Conservation (phyloP, 2,113 vertebrate species). For the Hypanus sabinus region DNA sequence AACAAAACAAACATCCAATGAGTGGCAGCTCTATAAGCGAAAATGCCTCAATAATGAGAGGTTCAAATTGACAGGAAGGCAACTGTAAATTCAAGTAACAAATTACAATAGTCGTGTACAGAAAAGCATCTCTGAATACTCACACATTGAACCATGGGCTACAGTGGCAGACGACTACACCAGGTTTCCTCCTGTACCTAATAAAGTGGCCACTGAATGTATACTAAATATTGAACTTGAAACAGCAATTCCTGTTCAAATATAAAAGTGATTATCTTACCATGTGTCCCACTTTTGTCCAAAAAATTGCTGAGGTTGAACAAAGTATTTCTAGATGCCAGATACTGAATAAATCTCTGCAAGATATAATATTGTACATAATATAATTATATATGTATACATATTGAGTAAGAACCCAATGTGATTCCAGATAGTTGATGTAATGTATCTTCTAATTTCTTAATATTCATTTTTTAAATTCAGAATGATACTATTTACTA, state of each 20-base stretch:
- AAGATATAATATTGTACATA: conserved; percentile 41
- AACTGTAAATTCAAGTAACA: too few relatives aligned
- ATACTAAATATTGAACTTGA: conserved; percentile 6
- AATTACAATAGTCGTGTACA: too few relatives aligned
- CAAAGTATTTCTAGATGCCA: conserved; percentile 96
- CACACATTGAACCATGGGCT: too few relatives aligned
- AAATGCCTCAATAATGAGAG: too few relatives aligned
- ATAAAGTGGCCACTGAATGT: too few relatives aligned
- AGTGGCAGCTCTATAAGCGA: too few relatives aligned
- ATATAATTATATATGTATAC: background rate
- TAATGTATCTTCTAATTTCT: background rate
- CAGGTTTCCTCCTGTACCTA: too few relatives aligned
- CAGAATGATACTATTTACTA: background rate
- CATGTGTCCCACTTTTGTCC: conserved; percentile 97
- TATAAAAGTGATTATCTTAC: conserved; percentile 55
- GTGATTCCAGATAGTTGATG: background rate
- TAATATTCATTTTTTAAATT: background rate
- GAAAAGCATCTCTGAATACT: too few relatives aligned
- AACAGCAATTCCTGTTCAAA: background rate
- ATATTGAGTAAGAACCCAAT: background rate
- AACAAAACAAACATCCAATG: too few relatives aligned
- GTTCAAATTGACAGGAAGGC: too few relatives aligned
- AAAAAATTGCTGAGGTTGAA: conserved; percentile 99
- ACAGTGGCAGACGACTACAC: too few relatives aligned
- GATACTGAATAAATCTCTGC: conserved; percentile 96